These are phyloP conservation scores for Tyria jacobaeae DNA, from an alignment of 2,888 invertebrate genomes.

Conservation along the genomic window DNA sequence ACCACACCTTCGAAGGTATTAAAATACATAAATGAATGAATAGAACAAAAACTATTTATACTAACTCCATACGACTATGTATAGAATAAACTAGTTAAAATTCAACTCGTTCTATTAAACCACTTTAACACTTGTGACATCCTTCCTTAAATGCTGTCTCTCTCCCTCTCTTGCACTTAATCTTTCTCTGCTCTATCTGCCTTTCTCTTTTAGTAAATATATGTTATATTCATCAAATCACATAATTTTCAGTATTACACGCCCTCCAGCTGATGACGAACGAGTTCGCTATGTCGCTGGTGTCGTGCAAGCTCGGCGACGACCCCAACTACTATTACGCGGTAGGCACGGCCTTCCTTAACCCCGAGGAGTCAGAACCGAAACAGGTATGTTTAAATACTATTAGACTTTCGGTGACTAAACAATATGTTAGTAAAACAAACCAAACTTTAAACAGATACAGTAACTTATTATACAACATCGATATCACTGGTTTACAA, in stretches of 20 bases:
- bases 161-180: slow-evolving; percentile 37
- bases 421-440: background rate
- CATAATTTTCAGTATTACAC: slow-evolving; percentile 90
- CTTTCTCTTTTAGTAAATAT: slow-evolving; percentile 66
- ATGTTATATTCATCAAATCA: slow-evolving; percentile 18
- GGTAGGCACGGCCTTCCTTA: slow-evolving; percentile 97
- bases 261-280: slow-evolving; percentile 96
- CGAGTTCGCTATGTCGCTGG: slow-evolving; percentile 96
- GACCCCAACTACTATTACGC: slow-evolving; percentile 97
- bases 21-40: too few relatives aligned
- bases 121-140: background rate
- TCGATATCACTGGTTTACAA: background rate
- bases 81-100: too few relatives aligned
- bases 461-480: background rate
- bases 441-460: too few relatives aligned
- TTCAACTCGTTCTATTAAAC: too few relatives aligned
- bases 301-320: slow-evolving; percentile 96
- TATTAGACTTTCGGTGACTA: too few relatives aligned
- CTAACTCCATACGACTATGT: too few relatives aligned
- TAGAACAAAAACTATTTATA: too few relatives aligned
- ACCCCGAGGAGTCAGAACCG: slow-evolving; percentile 98
- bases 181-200: slow-evolving; percentile 75
- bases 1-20: slow-evolving; percentile 97
- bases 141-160: background rate
- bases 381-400: slow-evolving; percentile 86